Evolutionary conservation across 30 jellyfish, hydroid and myxozoan species (phyloP), one percentile per base, ranked within the genome.

Genomic region (Chironex yamaguchii): DNA sequence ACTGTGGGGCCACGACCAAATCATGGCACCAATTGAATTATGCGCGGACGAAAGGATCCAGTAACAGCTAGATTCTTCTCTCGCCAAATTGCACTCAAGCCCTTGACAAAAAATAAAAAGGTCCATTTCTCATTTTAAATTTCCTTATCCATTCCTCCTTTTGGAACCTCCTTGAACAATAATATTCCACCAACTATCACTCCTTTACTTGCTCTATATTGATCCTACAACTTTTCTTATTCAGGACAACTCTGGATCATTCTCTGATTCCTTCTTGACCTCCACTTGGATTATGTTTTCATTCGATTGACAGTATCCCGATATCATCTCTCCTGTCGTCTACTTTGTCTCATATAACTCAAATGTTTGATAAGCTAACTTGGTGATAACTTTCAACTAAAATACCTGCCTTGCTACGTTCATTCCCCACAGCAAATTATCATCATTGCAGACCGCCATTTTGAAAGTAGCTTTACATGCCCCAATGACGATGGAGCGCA

Each of bases 31-130:
- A 0, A 69, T 84, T 34, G 71, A 34, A 31, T 69, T 84, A 6
- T 84, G 94, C 88, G 89, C 67, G 20, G 94, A 84, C 36, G 82
- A 68, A 34, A 62, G 79, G 76, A 71, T 84, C 42, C 94, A 84
- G 79, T 66, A 52, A 32, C 94, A 84, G 82, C 85, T 62, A 14
- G 74, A 80, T 62, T 74, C 87, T 27, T 36, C 82, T 22, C 68
- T 36, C 3, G 11, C 58, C 11, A 74, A 6, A 49, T 74, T n/a
- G 21, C 82, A 81, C 68, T 49, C 83, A 49, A 74, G 82, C 29
- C 51, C 85, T 36, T 42, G 9, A 36, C 22, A 34, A 2, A 49
- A 36, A 74, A 17, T 36, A 50, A 49, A 74, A 36, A 3, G 82
- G 49, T 25, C 85, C 29, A 25, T 74, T 20, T 3, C 52, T 74